Evolutionary conservation across 2,888 invertebrate genomes (phyloP).

Genomic region (Spodoptera littoralis): DNA sequence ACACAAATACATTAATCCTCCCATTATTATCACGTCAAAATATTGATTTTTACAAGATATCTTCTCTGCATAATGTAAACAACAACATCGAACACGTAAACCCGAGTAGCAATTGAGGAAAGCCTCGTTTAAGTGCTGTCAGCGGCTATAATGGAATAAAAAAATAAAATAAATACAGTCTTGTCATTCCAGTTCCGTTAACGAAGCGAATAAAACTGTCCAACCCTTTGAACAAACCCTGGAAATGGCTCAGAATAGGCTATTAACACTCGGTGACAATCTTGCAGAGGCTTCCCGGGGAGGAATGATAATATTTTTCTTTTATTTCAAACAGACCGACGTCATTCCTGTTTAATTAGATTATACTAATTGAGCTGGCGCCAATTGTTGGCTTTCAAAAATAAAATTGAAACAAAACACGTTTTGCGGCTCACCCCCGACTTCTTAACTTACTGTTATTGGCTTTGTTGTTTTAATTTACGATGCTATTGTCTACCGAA

Average conservation of each 20-base stretch:
- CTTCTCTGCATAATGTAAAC: conserved; percentile 16
- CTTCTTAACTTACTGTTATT: conserved; percentile 56
- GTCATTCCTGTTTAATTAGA: conserved; percentile 77
- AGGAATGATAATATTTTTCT: conserved; percentile 83
- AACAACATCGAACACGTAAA: conserved; percentile 30
- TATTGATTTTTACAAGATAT: neutral
- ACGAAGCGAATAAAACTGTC: conserved; percentile 83
- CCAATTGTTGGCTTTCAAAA: conserved; percentile 70
- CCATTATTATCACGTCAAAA: conserved; percentile 18
- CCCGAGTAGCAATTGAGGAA: conserved; percentile 42
- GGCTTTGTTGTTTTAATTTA: conserved; percentile 53
- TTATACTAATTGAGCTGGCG: conserved; percentile 77
- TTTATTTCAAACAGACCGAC: conserved; percentile 78
- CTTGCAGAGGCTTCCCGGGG: conserved; percentile 74
- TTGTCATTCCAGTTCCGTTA: conserved; percentile 74
- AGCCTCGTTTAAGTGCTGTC: conserved; percentile 51
- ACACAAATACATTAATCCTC: neutral
- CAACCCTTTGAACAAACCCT: conserved; percentile 83
- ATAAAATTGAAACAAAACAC: conserved; percentile 64
- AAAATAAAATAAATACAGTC: conserved; percentile 75
- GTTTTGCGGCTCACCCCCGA: conserved; percentile 55
- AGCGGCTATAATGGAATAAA: conserved; percentile 68
- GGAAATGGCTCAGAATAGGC: conserved; percentile 80
- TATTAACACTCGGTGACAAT: conserved; percentile 83
- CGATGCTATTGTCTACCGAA: conserved; percentile 35